Evolutionary conservation across 2,888 invertebrate species (phyloP), one percentile per base, ranked within the genome.

Genomic region (Caradrina kadenii): DNA sequence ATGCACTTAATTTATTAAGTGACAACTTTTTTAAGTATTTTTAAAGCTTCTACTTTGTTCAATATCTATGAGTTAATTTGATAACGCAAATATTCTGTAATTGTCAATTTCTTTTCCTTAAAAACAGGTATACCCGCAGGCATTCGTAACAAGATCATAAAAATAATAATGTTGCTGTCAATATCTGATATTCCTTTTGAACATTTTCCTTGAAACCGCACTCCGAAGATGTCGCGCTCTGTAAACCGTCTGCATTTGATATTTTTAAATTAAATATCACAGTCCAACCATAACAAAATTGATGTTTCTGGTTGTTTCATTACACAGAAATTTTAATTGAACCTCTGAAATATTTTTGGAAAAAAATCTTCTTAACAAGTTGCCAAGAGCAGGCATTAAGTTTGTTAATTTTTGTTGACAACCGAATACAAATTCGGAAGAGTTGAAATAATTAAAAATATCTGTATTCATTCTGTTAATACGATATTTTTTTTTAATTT

Each of bases 311-410:
- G 22, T 69, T 55, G 19, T 63, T 64, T 69, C 13, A 31, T 60
- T 11, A 22, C 11, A 19, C 8, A 60, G 45, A 15, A 54, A 64
- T 74, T 77, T 72, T 66, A 80, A 80, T 68, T 67, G 60, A 65
- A 11, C 21, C 50, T 15, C 54, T 54, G 31, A 56, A 71, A 21
- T 63, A 63, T 71, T 82, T 67, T 55, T 5, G 49, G 10, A 61
- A 61, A 69, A 78, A 63, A 65, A 65, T 67, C 63, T 74, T 74
- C 49, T 13, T 69, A 50, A 70, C 59, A 76, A 82, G 55, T 70
- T 82, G 83, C 82, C 83, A 76, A 50, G 48, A 50, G 55, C 84
- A 82, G 63, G 2, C n/a, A 35, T 55, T 55, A 50, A 67, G 52
- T 68, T 76, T 67, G 60, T 74, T 67, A 65, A 56, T 80, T 73